phyloP scores from a whole-genome alignment of 2,888 invertebrate species.

The Drosophila multiciliata region DNA sequence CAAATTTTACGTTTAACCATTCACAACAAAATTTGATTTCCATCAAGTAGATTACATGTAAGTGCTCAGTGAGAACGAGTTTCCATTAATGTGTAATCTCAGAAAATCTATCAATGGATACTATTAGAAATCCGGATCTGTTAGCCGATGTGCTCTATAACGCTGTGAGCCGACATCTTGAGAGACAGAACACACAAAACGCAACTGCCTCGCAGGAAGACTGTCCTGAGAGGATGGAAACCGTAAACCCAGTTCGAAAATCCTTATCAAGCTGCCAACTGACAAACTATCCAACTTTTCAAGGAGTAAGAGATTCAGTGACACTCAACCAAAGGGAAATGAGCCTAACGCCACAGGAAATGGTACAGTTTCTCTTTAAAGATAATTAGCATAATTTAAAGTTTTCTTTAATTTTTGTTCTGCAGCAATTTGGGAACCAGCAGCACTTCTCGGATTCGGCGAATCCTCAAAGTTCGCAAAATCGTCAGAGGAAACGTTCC shows the following conservation, averaged over 20 bases:
- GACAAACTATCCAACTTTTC: neutral
- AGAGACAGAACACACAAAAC: conserved; percentile 3
- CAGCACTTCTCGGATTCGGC: neutral
- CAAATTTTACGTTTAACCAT: conserved; percentile 29
- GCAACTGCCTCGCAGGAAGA: neutral
- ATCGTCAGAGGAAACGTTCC: conserved; percentile 20
- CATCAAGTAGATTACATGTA: no score
- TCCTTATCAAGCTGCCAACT: neutral
- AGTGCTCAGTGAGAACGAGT: conserved; percentile 20
- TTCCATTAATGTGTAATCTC: neutral
- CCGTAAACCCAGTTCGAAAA: neutral
- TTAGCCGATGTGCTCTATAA: conserved; percentile 42
- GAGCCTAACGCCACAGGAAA: neutral
- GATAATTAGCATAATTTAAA: neutral
- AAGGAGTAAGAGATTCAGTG: neutral
- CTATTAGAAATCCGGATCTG: conserved; percentile 34
- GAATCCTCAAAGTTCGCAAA: neutral
- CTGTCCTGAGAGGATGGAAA: neutral
- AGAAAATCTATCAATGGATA: neutral
- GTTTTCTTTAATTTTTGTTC: neutral
- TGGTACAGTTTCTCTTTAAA: neutral
- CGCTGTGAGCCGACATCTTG: conserved; percentile 36
- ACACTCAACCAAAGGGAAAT: neutral
- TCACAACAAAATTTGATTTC: no score
- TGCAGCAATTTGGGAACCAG: neutral